Evolutionary conservation across 37 sponge, comb jelly and placozoan species (phyloP), one percentile per base, ranked within the genome.

Genomic region (Oopsacas minuta): DNA sequence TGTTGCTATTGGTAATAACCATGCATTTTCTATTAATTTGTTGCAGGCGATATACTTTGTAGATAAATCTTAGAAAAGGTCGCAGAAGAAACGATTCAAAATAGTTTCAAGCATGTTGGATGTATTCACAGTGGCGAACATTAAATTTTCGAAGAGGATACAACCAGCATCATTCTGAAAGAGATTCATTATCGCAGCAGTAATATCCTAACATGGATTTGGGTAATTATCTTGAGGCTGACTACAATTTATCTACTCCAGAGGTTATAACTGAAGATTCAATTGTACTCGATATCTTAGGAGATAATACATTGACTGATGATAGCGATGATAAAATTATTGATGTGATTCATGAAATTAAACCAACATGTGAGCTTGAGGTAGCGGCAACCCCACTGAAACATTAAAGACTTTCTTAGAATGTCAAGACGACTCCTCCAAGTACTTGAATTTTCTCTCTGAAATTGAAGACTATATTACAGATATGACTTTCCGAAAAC

Each of bases 31-130:
- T 15, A 84, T 84, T 30, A 46, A 84, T 49, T 42, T 84, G 23
- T 39, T 39, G 52, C 84, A 84, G 36, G 84, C 84, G 23, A 30
- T 84, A 23, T 84, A 84, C 52, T 38, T 84, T 10, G 84, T 84
- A 38, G 39, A 84, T 22, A 42, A 84, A 39, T 17, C 84, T 32
- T 84, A 52, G 84, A 22, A 17, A 84, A 39, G 84, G 84, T 84
- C 36, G 28, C 23, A 46, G 52, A 49, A 35, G n/a, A 49, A 49
- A 83, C 83, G 36, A 83, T 83, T 83, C 22, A 22, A 15, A 84
- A 84, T 46, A 51, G 84, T 84, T 84, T 84, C 28, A 17, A n/a
- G 25, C 84, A 84, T 49, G 52, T 49, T 84, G 30, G 52, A 84
- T 39, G 39, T 42, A 12, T 84, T 17, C 49, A 38, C 23, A 46